Evolutionary conservation across 2,797 vertebrate genomes (phyloP).

Genomic region (Halcyon leucocephala): DNA sequence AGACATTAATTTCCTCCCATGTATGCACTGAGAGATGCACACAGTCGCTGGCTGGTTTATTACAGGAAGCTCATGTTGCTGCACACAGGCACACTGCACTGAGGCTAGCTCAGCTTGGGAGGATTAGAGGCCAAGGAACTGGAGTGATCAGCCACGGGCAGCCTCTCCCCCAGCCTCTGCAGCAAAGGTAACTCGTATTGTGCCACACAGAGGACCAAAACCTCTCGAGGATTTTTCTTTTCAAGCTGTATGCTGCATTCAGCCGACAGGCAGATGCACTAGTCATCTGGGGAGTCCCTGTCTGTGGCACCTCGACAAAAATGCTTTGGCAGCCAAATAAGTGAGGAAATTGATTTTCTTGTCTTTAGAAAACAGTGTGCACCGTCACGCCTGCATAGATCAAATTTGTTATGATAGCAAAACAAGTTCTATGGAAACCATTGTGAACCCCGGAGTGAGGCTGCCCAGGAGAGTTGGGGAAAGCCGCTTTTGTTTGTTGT

Average conservation of each 20-base stretch:
- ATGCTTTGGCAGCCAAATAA: conserved; percentile 52
- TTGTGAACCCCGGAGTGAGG: conserved; percentile 85
- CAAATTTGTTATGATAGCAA: conserved; percentile 91
- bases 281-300: conserved; percentile 40
- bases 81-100: background rate
- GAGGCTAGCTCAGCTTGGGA: background rate
- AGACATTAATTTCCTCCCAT: background rate
- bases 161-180: background rate
- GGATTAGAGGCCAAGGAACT: background rate
- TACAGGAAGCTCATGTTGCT: conserved; percentile 11
- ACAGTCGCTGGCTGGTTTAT: background rate
- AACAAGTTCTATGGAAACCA: conserved; percentile 93
- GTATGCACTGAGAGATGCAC: background rate
- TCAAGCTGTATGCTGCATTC: background rate
- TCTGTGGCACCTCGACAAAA: conserved; percentile 58
- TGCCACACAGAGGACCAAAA: background rate
- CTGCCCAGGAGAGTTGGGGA: conserved; percentile 88
- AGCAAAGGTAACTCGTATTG: background rate
- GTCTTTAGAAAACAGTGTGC: conserved; percentile 59
- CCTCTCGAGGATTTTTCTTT: background rate
- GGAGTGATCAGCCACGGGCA: background rate
- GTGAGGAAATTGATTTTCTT: conserved; percentile 70
- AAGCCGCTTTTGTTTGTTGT: conserved; percentile 93
- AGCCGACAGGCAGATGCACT: background rate
- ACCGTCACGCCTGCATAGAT: conserved; percentile 76